Conservation (phyloP, 2,113 vertebrate species). For the Coracopsis vasa region DNA sequence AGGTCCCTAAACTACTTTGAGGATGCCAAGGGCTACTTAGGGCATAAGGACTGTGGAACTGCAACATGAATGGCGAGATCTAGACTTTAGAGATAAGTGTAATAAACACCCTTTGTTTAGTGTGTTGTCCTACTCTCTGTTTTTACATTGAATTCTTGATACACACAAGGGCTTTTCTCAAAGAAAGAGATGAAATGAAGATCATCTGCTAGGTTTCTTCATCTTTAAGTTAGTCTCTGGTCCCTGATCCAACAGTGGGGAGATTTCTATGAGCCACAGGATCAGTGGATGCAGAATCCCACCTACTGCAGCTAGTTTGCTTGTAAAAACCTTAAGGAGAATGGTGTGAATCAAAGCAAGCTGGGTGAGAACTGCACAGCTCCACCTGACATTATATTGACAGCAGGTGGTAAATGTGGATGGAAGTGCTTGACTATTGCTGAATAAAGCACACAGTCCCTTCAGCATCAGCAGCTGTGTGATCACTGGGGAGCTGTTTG, state of each 20-base stretch:
- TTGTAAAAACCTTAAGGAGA: background rate
- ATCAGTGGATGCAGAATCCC: background rate
- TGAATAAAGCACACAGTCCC: background rate
- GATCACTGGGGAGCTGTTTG: slow-evolving; percentile 25
- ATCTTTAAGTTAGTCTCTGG: background rate
- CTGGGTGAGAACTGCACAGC: background rate
- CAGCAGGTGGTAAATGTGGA: slow-evolving; percentile 49
- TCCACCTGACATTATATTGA: background rate
- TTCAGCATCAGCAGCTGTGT: slow-evolving; percentile 47
- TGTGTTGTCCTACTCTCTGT: accelerated
- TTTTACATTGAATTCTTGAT: background rate
- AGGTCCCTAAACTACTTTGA: background rate
- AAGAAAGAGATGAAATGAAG: background rate
- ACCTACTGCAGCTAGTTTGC: background rate
- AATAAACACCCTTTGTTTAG: background rate
- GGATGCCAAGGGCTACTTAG: background rate
- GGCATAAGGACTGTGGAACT: background rate
- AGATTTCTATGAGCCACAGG: background rate
- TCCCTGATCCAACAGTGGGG: background rate
- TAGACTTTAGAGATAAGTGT: background rate
- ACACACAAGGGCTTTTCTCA: background rate
- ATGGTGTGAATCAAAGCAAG: background rate
- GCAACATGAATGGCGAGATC: background rate
- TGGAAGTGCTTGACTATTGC: background rate
- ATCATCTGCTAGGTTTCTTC: background rate